Percentiles rank a stretch among this genome's conserved stretches.
phyloP scores from a whole-genome alignment of 92 coral and sea anemone species.

The Phymanthus crucifer region DNA sequence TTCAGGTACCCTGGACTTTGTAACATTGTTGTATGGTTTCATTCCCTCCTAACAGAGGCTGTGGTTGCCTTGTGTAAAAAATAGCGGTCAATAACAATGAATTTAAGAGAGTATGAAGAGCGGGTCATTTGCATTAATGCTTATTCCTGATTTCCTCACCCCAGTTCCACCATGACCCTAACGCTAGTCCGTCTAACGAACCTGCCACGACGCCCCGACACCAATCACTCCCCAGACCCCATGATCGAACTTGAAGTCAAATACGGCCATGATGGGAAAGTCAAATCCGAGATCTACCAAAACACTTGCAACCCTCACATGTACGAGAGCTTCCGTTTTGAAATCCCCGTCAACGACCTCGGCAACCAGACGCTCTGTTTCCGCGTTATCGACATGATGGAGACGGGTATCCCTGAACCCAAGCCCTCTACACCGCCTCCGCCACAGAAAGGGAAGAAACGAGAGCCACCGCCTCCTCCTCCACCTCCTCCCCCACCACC shows the following conservation, averaged over 20 bases:
- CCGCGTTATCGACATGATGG: conserved; percentile 86
- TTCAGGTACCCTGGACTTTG: too few relatives aligned
- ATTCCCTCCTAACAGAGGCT: too few relatives aligned
- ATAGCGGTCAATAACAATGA: too few relatives aligned
- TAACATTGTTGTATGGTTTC: too few relatives aligned
- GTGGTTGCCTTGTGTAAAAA: too few relatives aligned
- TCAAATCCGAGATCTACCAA: conserved; percentile 81
- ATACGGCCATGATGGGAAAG: conserved; percentile 80
- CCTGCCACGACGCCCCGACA: conserved; percentile 77
- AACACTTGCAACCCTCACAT: conserved; percentile 82
- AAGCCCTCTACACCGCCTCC: conserved; percentile 61
- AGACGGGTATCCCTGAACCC: conserved; percentile 66
- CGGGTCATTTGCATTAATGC: too few relatives aligned
- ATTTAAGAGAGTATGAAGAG: too few relatives aligned
- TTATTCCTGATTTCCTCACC: background rate
- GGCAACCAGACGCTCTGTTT: conserved; percentile 88
- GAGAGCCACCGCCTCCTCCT: conserved; percentile 54
- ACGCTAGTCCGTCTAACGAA: conserved; percentile 86
- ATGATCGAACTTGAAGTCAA: conserved; percentile 78
- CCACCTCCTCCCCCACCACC: conserved; percentile 68
- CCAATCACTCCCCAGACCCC: conserved; percentile 81
- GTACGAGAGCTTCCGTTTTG: conserved; percentile 95
- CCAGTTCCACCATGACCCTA: conserved; percentile 80
- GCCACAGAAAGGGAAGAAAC: conserved; percentile 31
- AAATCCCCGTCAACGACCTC: conserved; percentile 89